Conservation (phyloP, 1,140 invertebrate genomes). For the Drosophila truncata region DNA sequence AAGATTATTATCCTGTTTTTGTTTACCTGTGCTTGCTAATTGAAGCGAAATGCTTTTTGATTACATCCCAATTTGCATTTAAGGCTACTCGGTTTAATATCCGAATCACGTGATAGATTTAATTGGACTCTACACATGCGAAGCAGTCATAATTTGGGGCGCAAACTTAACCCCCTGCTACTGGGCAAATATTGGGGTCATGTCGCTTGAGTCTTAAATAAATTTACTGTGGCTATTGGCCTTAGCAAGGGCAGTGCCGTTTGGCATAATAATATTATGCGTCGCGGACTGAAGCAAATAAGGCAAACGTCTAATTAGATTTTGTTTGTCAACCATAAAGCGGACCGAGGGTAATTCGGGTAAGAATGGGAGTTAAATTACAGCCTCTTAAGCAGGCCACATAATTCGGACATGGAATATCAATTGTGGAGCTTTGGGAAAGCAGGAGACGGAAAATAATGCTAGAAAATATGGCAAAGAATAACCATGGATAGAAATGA, state of each 20-base stretch:
- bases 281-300: conserved; percentile 61
- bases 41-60: conserved; percentile 57
- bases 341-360: neutral
- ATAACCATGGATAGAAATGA: neutral
- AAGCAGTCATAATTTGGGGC: conserved; percentile 54
- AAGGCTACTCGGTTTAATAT: conserved; percentile 22
- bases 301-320: conserved; percentile 67
- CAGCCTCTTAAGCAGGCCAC: neutral
- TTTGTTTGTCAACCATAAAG: conserved; percentile 48
- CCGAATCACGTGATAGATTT: conserved; percentile 23
- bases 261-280: conserved; percentile 50
- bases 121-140: conserved; percentile 27
- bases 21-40: conserved; percentile 26
- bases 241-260: conserved; percentile 11
- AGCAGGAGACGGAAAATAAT: neutral
- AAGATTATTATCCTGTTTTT: neutral
- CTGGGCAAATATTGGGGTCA: conserved; percentile 51
- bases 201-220: conserved; percentile 73
- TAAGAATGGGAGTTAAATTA: conserved; percentile 1
- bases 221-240: conserved; percentile 72
- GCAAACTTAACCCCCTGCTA: conserved; percentile 1
- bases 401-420: conserved; percentile 27
- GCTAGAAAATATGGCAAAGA: neutral
- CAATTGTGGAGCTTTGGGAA: conserved; percentile 1
- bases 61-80: conserved; percentile 47